phyloP scores from a whole-genome alignment of 2,888 invertebrate genomes.

The Ethmia dodecea region DNA sequence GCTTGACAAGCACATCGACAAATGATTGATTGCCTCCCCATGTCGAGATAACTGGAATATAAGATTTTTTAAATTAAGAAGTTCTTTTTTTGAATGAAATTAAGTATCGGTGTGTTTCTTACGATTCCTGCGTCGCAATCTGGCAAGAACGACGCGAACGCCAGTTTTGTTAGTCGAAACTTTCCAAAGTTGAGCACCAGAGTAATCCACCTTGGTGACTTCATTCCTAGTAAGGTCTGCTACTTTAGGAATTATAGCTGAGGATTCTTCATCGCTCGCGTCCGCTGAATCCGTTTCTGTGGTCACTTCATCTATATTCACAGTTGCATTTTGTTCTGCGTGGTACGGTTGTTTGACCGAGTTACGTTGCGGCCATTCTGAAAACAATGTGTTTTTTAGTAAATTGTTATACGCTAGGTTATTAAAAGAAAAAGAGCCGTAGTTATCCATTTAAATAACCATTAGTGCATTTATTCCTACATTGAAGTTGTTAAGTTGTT shows the following conservation, averaged over 20 bases:
- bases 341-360: constrained; percentile 55
- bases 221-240: constrained; percentile 25
- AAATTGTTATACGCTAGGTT: too few species aligned
- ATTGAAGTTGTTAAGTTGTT: too few species aligned
- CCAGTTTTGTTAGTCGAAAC: constrained; percentile 73
- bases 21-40: constrained; percentile 81
- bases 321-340: constrained; percentile 14
- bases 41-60: constrained; percentile 76
- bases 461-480: too few species aligned
- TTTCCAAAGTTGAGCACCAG: constrained; percentile 88
- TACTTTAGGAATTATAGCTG: constrained; percentile 23
- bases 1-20: constrained; percentile 85
- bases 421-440: too few species aligned
- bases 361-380: constrained; percentile 42
- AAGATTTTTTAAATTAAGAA: too few species aligned
- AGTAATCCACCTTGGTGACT: constrained; percentile 77
- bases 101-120: constrained; percentile 23
- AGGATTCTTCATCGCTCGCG: constrained; percentile 20
- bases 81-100: background rate
- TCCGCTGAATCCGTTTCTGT: constrained; percentile 20
- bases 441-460: too few species aligned
- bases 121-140: constrained; percentile 58
- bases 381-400: too few species aligned
- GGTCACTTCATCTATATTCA: constrained; percentile 10
- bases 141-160: constrained; percentile 43